Conservation (phyloP, 2,113 vertebrate species). For the Meriones unguiculatus region DNA sequence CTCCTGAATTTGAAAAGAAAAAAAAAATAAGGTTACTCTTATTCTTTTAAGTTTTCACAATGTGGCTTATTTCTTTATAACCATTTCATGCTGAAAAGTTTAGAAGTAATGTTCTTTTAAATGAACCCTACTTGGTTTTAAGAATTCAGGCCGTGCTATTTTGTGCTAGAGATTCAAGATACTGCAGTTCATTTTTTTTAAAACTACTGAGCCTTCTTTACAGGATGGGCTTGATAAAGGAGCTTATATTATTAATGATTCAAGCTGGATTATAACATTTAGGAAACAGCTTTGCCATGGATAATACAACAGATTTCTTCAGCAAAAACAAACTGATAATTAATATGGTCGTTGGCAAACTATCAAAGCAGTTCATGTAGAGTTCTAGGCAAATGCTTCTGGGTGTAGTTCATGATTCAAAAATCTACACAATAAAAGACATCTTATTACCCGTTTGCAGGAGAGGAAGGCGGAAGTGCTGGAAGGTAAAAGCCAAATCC, state of each 20-base stretch:
- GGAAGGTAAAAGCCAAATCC: background rate
- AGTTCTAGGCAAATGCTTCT: background rate
- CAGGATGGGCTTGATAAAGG: background rate
- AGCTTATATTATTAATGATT: slow-evolving; percentile 1
- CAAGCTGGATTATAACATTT: slow-evolving; percentile 19
- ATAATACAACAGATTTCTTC: background rate
- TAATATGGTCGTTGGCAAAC: background rate
- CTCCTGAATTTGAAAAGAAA: background rate
- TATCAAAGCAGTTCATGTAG: background rate
- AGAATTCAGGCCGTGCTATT: background rate
- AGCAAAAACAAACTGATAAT: slow-evolving; percentile 39
- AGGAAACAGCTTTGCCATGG: background rate
- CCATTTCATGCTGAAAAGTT: background rate
- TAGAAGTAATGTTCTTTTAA: background rate
- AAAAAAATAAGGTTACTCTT: background rate
- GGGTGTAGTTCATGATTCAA: background rate
- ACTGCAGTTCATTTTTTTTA: background rate
- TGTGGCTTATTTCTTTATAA: background rate
- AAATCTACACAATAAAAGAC: background rate
- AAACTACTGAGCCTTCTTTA: background rate
- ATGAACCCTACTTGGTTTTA: background rate
- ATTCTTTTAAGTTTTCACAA: background rate
- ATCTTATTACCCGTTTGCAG: background rate
- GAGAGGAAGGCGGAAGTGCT: background rate
- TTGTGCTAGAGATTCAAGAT: background rate